phyloP scores from a whole-genome alignment of 2,113 vertebrate genomes.

The Empidonax traillii region DNA sequence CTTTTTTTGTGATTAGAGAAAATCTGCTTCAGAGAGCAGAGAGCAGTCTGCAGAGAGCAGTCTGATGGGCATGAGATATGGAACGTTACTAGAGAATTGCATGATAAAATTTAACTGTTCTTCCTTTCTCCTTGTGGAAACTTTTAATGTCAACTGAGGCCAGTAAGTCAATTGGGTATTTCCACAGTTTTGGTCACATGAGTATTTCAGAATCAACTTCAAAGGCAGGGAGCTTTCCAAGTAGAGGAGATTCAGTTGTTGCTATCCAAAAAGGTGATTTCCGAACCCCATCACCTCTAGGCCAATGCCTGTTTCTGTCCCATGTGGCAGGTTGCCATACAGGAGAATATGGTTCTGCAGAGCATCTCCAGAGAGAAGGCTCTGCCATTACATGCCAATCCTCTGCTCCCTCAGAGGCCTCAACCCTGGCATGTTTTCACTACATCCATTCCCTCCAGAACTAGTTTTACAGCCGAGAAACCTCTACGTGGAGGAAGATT shows the following conservation, averaged over 20 bases:
- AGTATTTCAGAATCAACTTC: background rate
- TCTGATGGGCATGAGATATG: background rate
- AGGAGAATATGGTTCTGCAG: background rate
- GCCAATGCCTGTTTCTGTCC: background rate
- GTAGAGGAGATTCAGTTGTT: background rate
- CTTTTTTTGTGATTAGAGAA: background rate
- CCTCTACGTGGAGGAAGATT: background rate
- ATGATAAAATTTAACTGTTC: background rate
- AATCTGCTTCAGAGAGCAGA: background rate
- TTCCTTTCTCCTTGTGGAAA: background rate
- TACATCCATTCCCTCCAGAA: background rate
- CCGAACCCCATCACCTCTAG: background rate
- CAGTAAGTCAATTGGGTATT: background rate
- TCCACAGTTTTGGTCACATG: background rate
- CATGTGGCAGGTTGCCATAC: background rate
- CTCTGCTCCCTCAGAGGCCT: background rate
- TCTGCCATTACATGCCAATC: background rate
- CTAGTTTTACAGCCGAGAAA: background rate
- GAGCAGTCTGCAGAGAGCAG: background rate
- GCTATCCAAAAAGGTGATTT: background rate
- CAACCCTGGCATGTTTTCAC: fast-evolving
- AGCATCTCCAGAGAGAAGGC: background rate
- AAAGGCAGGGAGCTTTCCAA: background rate
- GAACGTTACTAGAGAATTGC: background rate
- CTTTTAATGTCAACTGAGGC: background rate